Evolutionary conservation across 2,113 vertebrate species (phyloP), one percentile per base, ranked within the genome.

Genomic region (Hyperoodon ampullatus): DNA sequence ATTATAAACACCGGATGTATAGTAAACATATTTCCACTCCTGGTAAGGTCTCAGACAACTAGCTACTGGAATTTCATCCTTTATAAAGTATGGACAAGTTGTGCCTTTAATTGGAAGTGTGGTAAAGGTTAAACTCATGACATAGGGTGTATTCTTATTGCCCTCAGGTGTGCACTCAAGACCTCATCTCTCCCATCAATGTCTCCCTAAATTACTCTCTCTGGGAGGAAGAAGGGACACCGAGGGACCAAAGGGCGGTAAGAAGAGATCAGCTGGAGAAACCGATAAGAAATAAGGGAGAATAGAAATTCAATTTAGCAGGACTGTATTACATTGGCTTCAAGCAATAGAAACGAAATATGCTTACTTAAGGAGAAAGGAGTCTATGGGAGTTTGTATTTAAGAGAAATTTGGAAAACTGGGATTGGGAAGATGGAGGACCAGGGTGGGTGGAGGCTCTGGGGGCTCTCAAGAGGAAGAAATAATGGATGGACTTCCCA

Each of bases 151-250:
- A 10, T 68, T 90, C 83, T 68, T 91, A 4, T 83, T 16, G 11
- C 58, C 33, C 97, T 28, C 96, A 99, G 99, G 93, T 90, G 21
- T 99, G 99, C 86, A 97, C 99, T 68, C 95, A 88, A 72, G 99
- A 99, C 97, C 99, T 98, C 1, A 91, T 98, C 74, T 98, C 98
- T 14, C 98, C 99, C 5, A 80, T 99, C 93, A 92, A 28, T 15
- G 96, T 99, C 96, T 98, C 93, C 86, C 72, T 99, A 23, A 98
- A 96, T 70, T 99, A 98, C 93, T 98, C 97, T 35, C 99, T 99
- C 95, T 55, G 12, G 68, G 98, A 98, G 50, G 89, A 96, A 58
- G 94, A 95, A 86, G 90, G n/a, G 58, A 82, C 90, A 65, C 39
- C 6, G 0, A 19, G 81, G 72, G 35, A 83, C 47, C 81, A 30